A percentile compares a stretch with the other conserved stretches of the same genome.
Evolutionary conservation across 2,113 vertebrate species (phyloP).

Genomic region (Oreotrochilus melanogaster): DNA sequence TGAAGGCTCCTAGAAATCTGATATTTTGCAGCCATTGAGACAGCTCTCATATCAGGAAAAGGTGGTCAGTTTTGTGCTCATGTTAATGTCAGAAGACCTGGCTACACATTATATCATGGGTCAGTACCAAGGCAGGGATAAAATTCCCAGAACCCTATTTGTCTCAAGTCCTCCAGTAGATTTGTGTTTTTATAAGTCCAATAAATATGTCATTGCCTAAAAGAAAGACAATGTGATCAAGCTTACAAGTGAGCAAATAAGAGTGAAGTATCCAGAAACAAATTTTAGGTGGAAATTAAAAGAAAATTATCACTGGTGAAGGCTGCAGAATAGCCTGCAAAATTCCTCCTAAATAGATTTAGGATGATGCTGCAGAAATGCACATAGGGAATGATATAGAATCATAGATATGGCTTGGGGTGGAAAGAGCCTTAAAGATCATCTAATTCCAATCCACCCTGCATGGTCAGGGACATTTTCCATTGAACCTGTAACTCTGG

Average conservation of each 20-base stretch:
- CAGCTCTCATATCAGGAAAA: background rate
- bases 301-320: background rate
- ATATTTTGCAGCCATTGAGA: background rate
- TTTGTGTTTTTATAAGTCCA: background rate
- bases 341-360: background rate
- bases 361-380: background rate
- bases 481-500: too few relatives aligned
- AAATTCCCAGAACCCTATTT: background rate
- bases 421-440: too few relatives aligned
- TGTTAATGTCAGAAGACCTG: background rate
- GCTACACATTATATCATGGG: accelerated
- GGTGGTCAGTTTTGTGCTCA: background rate
- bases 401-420: too few relatives aligned
- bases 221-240: background rate
- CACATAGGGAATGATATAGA: background rate
- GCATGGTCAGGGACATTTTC: too few relatives aligned
- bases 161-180: background rate
- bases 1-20: background rate
- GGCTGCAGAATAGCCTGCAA: background rate
- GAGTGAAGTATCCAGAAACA: background rate
- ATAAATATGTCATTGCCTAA: background rate
- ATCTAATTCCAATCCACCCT: too few relatives aligned
- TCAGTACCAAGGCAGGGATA: background rate
- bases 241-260: background rate
- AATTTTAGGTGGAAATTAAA: background rate